Conservation (phyloP, 2,797 vertebrate genomes). For the Iguana delicatissima region DNA sequence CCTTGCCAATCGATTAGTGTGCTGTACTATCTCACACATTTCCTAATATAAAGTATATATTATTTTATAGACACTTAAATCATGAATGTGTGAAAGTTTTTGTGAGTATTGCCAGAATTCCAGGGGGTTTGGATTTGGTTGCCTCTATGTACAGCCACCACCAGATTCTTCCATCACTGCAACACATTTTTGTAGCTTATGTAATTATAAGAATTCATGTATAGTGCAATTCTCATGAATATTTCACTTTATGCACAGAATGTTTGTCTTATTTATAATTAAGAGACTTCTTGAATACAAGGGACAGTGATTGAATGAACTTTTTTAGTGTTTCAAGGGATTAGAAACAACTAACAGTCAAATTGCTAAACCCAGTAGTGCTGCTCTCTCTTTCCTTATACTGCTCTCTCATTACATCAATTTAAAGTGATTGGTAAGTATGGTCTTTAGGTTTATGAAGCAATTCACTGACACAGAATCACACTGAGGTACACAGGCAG, state of each 20-base stretch:
- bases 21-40: no score
- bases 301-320: not conserved
- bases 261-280: not conserved
- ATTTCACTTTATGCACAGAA: not conserved
- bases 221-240: not conserved
- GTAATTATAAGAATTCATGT: not conserved
- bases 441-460: constrained; percentile 8
- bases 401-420: not conserved
- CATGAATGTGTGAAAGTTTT: no score
- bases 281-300: not conserved
- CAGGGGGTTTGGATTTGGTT: not conserved
- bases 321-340: not conserved
- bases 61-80: not conserved
- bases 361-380: not conserved
- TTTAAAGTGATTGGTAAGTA: not conserved
- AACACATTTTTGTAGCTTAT: not conserved
- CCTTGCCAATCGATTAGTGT: no score
- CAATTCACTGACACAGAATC: not conserved
- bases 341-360: not conserved
- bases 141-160: not conserved
- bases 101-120: not conserved
- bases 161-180: not conserved
- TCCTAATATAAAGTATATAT: not conserved
- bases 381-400: not conserved
- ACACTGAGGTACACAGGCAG: not conserved